Base-by-base conservation (phyloP, 2,797 vertebrate species). In the Gambusia yucatana region DNA sequence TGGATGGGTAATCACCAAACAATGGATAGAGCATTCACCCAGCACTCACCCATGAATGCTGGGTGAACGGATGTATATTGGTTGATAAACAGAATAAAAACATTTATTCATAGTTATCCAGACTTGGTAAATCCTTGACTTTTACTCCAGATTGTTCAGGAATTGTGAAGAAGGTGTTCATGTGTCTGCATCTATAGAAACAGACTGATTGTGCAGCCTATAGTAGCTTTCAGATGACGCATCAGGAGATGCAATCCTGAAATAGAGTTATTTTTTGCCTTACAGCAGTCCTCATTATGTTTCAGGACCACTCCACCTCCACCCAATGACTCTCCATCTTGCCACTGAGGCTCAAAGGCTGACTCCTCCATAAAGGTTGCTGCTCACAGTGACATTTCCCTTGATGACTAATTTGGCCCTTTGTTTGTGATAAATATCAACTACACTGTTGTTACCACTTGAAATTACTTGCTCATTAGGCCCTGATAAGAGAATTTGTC, bases 301-400 rank as follows among this genome's bases (percentile, higher is more conserved):
- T 86, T 86, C 87, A 33, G 69, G 70, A 22, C 69, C 59, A 36
- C 84, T 84, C 78, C 82, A 72, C 76, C 72, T 67, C 57, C 41
- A 57, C 72, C 79, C 77, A 91, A 87, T 77, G 67, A 78, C 87
- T 85, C 80, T 81, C 80, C 84, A 79, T 90, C 85, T 84, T 73
- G 59, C 69, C 76, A 63, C 75, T 28, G 75, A 85, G 87, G 87
- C 80, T 91, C 82, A 93, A 94, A 94, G 90, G 93, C 93, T 88
- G 90, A 75, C 80, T 75, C 57, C 20, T 59, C 63, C 67, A 14
- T 75, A 93, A 95, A 95, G 94, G 93, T 95, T 86, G 92, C 83
- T 7, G 80, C 84, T 83, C 90, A 65, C 39, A 17, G 80, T 93
- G 94, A 90, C 94, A 94, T 95, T 95, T 94, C 59, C 77, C 81